Evolutionary conservation across 2,113 vertebrate species (phyloP), one percentile per base, ranked within the genome.

Genomic region (Rhabdornis inornatus): DNA sequence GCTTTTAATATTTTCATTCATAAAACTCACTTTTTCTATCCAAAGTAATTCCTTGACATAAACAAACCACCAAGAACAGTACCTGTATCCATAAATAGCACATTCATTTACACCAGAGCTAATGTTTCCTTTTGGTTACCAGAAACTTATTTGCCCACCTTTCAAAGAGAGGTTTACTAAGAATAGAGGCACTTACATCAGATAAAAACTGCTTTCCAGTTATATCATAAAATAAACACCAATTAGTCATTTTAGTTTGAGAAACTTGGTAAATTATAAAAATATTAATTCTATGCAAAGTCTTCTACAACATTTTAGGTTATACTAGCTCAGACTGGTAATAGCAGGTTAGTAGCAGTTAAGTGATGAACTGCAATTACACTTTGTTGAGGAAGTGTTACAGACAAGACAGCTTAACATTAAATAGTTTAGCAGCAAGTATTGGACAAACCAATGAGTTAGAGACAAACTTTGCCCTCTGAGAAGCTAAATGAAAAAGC

Each of bases 401-500:
- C 6, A 89, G 91, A 96, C 95, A 93, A 95, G 89, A 95, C 89
- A 95, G 80, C 74, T 97, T 92, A 86, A 89, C 28, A 84, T 97
- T 77, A 95, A 92, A 85, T 92, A 94, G 79, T 96, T 97, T 97
- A 98, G 96, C 96, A 96, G 94, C 96, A 97, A 97, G 96, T 96
- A 94, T 92, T 97, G 35, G 95, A 96, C 95, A 97, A 97, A 97
- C 96, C 96, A 97, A 89, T 94, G 95, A 81, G 97, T 97, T 97
- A 98, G 95, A 97, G 95, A 97, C 94, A 97, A 96, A 98, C 96
- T 95, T 90, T 96, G 96, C 96, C 96, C 95, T 97, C 92, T 95
- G 97, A 94, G 95, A 96, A 98, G 98, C 94, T 97, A 97, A 98
- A 98, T 98, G 98, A 97, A 97, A 97, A 98, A 98, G 97, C 98